These are phyloP conservation scores for Pangasius macronema DNA, from an alignment of 2,797 vertebrate genomes.

Conservation along the genomic window DNA sequence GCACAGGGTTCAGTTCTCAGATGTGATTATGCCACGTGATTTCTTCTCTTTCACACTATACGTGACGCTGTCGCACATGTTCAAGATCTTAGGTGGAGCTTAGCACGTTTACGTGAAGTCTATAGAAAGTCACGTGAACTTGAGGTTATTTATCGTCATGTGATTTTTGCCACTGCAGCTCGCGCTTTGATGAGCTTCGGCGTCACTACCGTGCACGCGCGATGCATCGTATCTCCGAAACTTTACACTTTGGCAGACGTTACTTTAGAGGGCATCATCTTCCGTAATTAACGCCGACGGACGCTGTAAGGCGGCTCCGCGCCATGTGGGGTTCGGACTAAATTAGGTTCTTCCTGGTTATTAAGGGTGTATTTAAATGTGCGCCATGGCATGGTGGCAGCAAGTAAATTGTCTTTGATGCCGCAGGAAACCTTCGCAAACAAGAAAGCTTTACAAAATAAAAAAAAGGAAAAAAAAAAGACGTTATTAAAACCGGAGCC, in stretches of 20 bases:
- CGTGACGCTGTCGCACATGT: not conserved
- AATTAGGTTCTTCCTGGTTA: conserved; percentile 54
- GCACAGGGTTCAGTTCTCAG: not conserved
- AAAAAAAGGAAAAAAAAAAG: conserved; percentile 26
- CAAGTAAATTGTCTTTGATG: conserved; percentile 48
- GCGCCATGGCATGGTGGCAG: conserved; percentile 40
- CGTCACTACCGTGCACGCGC: too few species aligned
- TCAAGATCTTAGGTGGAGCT: not conserved
- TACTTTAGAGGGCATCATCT: too few species aligned
- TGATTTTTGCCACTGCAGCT: not conserved
- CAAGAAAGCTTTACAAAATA: conserved; percentile 48
- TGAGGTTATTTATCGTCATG: not conserved
- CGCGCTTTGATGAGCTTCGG: not conserved
- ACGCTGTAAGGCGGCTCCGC: conserved; percentile 22
- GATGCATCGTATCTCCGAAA: too few species aligned
- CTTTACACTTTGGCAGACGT: too few species aligned
- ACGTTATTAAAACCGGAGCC: conserved; percentile 56
- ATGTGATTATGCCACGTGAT: not conserved
- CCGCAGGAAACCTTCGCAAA: conserved; percentile 52
- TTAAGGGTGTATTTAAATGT: conserved; percentile 55
- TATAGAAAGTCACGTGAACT: not conserved
- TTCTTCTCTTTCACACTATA: not conserved
- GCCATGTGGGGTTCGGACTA: conserved; percentile 41
- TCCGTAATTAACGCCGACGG: conserved; percentile 41
- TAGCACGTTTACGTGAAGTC: not conserved